Evolutionary conservation across 2,113 vertebrate genomes (phyloP).

Genomic region (Saccopteryx bilineata): DNA sequence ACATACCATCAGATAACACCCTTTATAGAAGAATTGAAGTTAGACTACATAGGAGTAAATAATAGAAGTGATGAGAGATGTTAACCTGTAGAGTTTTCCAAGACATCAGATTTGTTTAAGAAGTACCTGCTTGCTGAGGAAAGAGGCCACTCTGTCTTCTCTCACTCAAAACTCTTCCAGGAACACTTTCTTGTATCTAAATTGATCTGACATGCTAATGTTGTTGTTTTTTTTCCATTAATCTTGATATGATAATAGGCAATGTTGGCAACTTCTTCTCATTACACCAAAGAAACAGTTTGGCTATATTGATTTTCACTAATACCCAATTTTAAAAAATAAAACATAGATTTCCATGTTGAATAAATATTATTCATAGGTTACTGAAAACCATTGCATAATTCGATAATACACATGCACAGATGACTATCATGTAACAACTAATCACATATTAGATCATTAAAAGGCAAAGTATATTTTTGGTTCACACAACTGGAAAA

Average conservation of each 20-base stretch:
- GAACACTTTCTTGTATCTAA: slow-evolving; percentile 1
- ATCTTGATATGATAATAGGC: background rate
- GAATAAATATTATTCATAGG: background rate
- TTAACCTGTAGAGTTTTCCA: background rate
- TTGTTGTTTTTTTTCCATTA: slow-evolving; percentile 17
- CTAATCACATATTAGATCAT: background rate
- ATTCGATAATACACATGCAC: background rate
- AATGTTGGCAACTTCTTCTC: background rate
- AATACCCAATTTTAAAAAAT: background rate
- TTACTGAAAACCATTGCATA: slow-evolving; percentile 13
- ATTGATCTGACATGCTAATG: background rate
- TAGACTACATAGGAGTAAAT: background rate
- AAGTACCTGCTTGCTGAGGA: background rate
- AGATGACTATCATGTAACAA: background rate
- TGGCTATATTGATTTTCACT: background rate
- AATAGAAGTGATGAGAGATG: background rate
- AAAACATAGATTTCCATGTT: background rate
- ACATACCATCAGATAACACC: background rate
- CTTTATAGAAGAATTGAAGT: background rate
- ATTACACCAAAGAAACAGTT: background rate
- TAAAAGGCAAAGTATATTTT: background rate
- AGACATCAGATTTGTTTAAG: background rate
- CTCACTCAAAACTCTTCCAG: background rate
- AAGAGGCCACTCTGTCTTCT: background rate
- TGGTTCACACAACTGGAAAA: background rate